These are phyloP conservation scores for Carassius gibelio DNA, from an alignment of 2,113 vertebrate genomes.

Conservation along the genomic window DNA sequence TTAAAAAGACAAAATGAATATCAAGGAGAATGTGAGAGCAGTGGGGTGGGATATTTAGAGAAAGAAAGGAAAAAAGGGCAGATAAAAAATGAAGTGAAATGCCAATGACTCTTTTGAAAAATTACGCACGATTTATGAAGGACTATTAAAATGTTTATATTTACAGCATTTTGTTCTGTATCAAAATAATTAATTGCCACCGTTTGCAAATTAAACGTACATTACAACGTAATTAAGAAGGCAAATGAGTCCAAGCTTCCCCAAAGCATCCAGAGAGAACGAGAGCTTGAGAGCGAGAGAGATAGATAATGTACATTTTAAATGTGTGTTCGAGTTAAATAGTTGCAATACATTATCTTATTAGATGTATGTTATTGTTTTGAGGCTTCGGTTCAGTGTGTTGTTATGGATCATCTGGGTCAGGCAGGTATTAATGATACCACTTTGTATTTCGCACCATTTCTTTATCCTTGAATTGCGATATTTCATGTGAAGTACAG, in stretches of 20 bases:
- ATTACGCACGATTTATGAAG: constrained; percentile 70
- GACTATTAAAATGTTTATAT: constrained; percentile 83
- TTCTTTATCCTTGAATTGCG: constrained; percentile 9
- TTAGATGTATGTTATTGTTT: constrained; percentile 39
- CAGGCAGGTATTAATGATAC: constrained; percentile 19
- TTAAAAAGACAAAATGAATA: constrained; percentile 68
- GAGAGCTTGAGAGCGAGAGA: constrained; percentile 58
- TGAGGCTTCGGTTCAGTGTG: background rate
- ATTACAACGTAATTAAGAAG: constrained; percentile 82
- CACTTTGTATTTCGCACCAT: constrained; percentile 10
- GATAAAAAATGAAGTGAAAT: constrained; percentile 73
- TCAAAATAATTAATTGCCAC: constrained; percentile 81
- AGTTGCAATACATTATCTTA: constrained; percentile 35
- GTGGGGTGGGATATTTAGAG: constrained; percentile 56
- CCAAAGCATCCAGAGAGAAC: constrained; percentile 65
- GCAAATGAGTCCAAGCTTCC: constrained; percentile 76
- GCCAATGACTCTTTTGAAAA: constrained; percentile 75
- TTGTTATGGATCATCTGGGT: constrained; percentile 35
- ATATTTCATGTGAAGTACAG: constrained; percentile 14
- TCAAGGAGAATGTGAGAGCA: constrained; percentile 69
- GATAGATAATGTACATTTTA: constrained; percentile 30
- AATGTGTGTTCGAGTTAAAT: constrained; percentile 35
- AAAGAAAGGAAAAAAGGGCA: constrained; percentile 39
- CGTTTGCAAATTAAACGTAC: constrained; percentile 82
- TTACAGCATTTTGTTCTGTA: constrained; percentile 78